Evolutionary conservation across 2,113 vertebrate species (phyloP).

Genomic region (Ia io): DNA sequence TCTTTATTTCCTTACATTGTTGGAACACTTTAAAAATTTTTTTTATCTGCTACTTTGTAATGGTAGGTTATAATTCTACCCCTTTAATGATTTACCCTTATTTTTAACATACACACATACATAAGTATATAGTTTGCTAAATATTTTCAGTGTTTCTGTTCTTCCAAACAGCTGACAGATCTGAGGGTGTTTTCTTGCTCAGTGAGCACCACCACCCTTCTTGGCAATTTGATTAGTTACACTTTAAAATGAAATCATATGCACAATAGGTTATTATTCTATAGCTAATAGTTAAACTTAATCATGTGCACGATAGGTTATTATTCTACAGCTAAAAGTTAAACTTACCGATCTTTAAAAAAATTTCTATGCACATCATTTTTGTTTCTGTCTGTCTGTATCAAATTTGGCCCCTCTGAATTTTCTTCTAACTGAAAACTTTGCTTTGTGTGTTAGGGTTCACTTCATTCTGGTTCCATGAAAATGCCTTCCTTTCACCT

Average conservation of each 20-base stretch:
- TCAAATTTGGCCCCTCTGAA: neutral
- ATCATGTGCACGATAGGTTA: neutral
- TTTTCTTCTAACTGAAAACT: neutral
- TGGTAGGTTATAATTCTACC: neutral
- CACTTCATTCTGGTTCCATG: neutral
- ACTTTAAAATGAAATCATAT: slow-evolving; percentile 5
- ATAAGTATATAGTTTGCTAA: neutral
- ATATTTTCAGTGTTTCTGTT: neutral
- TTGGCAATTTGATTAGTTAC: neutral
- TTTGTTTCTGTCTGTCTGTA: neutral
- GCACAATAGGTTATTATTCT: neutral
- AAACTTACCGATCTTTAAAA: neutral
- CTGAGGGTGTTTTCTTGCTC: neutral
- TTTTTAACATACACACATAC: neutral
- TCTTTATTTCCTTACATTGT: neutral
- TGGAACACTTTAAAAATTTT: neutral
- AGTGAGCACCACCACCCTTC: neutral
- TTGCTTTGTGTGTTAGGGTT: neutral
- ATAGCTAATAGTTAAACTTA: neutral
- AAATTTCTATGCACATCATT: neutral
- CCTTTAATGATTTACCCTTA: neutral
- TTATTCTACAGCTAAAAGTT: neutral
- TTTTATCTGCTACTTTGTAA: neutral
- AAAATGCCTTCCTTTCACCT: neutral
- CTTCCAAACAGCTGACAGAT: neutral